These are phyloP conservation scores for Tychaedon coryphoeus DNA, from an alignment of 2,113 vertebrate species.

Conservation along the genomic window DNA sequence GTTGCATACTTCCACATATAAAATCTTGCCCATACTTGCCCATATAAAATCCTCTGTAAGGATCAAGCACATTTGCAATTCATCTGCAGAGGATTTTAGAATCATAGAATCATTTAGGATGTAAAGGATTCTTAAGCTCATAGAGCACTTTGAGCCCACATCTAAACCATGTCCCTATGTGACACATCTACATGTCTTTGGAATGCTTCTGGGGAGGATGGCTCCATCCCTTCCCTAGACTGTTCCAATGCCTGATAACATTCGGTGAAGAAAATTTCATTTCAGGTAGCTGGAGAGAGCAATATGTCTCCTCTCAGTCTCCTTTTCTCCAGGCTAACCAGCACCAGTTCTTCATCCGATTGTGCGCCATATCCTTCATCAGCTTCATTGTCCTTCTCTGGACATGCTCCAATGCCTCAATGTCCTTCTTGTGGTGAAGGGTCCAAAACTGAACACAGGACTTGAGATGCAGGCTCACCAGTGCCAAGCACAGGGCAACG, in stretches of 20 bases:
- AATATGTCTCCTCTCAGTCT: not conserved
- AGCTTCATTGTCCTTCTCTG: not conserved
- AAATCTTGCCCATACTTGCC: not conserved
- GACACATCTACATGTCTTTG: not conserved
- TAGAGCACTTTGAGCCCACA: not conserved
- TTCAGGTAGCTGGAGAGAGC: not conserved
- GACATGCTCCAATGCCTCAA: not conserved
- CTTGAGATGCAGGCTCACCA: not conserved
- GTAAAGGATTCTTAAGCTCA: not conserved
- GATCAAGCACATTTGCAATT: not conserved
- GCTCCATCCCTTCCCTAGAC: not conserved
- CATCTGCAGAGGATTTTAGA: not conserved
- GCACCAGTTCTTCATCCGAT: not conserved
- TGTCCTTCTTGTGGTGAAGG: not conserved
- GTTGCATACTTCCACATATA: not conserved
- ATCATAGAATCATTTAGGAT: not conserved
- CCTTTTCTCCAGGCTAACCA: not conserved
- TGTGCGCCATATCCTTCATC: not conserved
- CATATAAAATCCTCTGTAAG: not conserved
- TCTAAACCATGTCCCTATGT: not conserved
- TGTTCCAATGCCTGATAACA: not conserved
- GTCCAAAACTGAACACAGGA: not conserved
- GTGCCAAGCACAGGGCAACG: fast-evolving
- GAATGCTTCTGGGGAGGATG: not conserved
- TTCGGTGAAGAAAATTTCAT: not conserved